A percentile compares a stretch with the other conserved stretches of the same genome.
These are phyloP conservation scores for Nemoura dubitans DNA, from an alignment of 2,888 invertebrate species.

Conservation along the genomic window DNA sequence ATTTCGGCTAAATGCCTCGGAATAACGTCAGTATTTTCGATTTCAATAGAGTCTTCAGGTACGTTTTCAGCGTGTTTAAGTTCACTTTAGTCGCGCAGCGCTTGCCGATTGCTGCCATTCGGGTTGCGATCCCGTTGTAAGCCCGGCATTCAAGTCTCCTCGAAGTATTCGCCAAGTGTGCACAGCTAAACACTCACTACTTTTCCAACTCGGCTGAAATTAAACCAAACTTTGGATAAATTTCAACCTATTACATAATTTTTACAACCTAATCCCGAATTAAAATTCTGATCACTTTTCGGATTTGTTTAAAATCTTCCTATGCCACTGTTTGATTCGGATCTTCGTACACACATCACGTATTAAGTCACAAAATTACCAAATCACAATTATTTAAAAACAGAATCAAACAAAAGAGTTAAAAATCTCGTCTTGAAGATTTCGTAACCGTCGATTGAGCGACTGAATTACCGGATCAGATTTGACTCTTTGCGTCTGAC, in stretches of 20 bases:
- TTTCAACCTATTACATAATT: too few species aligned
- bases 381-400: too few species aligned
- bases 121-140: neutral
- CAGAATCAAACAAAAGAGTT: neutral
- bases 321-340: neutral
- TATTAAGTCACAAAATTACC: too few species aligned
- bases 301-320: neutral
- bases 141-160: neutral
- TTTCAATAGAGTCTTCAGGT: neutral
- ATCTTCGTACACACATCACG: neutral
- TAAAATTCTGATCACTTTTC: neutral
- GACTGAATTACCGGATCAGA: too few species aligned
- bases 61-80: neutral
- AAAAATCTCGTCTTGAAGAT: neutral
- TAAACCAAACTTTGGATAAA: neutral
- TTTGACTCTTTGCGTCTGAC: too few species aligned
- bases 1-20: neutral
- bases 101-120: neutral
- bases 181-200: neutral
- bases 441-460: too few species aligned
- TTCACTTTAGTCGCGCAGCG: neutral
- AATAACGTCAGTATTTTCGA: neutral
- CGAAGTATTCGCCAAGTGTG: neutral
- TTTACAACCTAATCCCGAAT: too few species aligned
- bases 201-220: neutral